A percentile compares a stretch with the other conserved stretches of the same genome.
Evolutionary conservation across 53 echinoderm and acorn worm genomes (phyloP).

Genomic region (Paracentrotus lividus): DNA sequence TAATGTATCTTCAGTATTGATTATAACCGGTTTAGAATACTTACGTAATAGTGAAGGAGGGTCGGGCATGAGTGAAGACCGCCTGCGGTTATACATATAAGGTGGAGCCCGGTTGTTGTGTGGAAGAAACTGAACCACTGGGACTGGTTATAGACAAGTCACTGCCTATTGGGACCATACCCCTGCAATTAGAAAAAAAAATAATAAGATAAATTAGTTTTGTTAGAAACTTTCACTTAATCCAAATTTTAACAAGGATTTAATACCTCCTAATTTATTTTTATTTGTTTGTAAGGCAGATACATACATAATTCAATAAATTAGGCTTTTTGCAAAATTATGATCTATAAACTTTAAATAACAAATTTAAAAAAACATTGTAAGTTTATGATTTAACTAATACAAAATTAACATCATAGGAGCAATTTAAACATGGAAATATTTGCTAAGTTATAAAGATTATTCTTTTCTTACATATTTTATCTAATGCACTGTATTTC

Average conservation of each 20-base stretch:
- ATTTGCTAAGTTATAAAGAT: too few relatives aligned
- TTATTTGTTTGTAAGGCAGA: not conserved
- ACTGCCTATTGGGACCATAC: constrained; percentile 66
- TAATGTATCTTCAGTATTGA: too few relatives aligned
- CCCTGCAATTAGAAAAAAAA: constrained; percentile 55
- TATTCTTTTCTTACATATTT: not conserved
- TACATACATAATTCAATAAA: too few relatives aligned
- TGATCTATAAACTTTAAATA: too few relatives aligned
- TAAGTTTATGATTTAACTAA: too few relatives aligned
- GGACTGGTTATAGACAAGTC: constrained; percentile 88
- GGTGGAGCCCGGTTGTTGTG: constrained; percentile 87
- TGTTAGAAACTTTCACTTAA: not conserved
- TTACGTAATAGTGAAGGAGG: constrained; percentile 64
- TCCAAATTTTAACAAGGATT: not conserved
- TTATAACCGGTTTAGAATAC: too few relatives aligned
- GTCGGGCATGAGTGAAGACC: constrained; percentile 63
- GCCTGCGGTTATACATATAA: constrained; percentile 75
- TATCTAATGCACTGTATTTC: not conserved
- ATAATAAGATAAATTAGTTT: too few relatives aligned
- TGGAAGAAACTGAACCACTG: constrained; percentile 84
- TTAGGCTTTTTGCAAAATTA: too few relatives aligned
- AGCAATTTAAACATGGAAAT: too few relatives aligned
- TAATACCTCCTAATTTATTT: not conserved
- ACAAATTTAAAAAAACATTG: too few relatives aligned
- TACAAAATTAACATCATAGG: too few relatives aligned